These are phyloP conservation scores for Lutjanus erythropterus DNA, from an alignment of 2,113 vertebrate species.

Conservation along the genomic window DNA sequence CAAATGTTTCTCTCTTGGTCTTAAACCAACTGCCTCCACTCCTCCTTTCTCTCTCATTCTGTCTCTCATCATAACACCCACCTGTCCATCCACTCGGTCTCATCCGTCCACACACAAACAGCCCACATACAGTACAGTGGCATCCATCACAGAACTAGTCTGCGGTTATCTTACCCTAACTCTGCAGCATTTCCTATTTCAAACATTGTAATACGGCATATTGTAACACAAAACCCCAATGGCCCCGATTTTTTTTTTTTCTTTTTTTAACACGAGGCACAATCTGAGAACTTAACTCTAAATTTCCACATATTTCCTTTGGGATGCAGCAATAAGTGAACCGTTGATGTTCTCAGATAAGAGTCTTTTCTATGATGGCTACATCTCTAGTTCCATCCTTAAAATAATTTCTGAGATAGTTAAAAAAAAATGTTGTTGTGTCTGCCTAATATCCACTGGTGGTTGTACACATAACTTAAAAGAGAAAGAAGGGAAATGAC, in stretches of 20 bases:
- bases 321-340: slow-evolving; percentile 49
- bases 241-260: background rate
- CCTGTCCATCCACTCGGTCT: slow-evolving; percentile 25
- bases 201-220: slow-evolving; percentile 45
- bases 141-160: slow-evolving; percentile 39
- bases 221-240: slow-evolving; percentile 33
- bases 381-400: slow-evolving; percentile 63
- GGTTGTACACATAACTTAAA: slow-evolving; percentile 45
- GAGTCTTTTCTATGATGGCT: slow-evolving; percentile 59
- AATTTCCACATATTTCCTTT: slow-evolving; percentile 46
- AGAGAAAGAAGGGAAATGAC: slow-evolving; percentile 51
- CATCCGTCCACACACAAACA: slow-evolving; percentile 23
- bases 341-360: slow-evolving; percentile 31
- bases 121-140: slow-evolving; percentile 38
- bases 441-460: slow-evolving; percentile 45
- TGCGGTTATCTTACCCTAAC: slow-evolving; percentile 21
- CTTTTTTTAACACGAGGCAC: slow-evolving; percentile 49
- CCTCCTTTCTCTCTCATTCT: slow-evolving; percentile 2
- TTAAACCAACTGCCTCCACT: background rate
- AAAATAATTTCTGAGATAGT: slow-evolving; percentile 19
- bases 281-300: slow-evolving; percentile 51
- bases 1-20: slow-evolving; percentile 26
- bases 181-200: slow-evolving; percentile 57
- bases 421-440: slow-evolving; percentile 36
- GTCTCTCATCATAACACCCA: slow-evolving; percentile 26